Base-by-base conservation (phyloP, 2,113 vertebrate species). In the Anhinga rufa region DNA sequence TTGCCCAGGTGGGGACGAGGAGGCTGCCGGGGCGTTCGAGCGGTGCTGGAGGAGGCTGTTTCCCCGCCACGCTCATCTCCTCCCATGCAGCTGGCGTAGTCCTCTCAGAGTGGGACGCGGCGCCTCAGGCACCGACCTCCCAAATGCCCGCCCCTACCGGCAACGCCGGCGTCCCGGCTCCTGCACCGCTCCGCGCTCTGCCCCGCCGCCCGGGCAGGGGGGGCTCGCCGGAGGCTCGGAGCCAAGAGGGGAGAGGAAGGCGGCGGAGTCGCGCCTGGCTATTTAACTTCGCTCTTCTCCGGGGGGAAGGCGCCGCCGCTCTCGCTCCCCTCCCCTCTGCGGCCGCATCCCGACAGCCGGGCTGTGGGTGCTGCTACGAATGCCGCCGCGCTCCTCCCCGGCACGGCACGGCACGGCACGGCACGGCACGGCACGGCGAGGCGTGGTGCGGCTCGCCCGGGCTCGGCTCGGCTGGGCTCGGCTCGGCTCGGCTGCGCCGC, bases 21-120 rank as follows among this genome's bases (percentile, higher is more conserved):
- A 99, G 98, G 97, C 98, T 98, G 98, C 97, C 98, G 61, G 98
- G 98, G 97, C 98, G 98, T 97, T 98, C 98, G 86, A 97, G 97
- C 97, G 98, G 98, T 97, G 98, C 98, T 88, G 98, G 97, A 87
- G 82, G 89, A 42, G 98, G 96, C 90, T 97, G 97, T 90, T 98
- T 98, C 98, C 98, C 98, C 95, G 98, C 93, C 97, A 98, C 98
- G 94, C 98, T 99, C 99, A 99, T 99, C 93, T 98, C 98, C 98
- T 98, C 98, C 98, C 98, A 97, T 98, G 90, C 95, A 98, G 98
- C 95, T 96, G 95, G 91, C 95, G 96, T 80, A 55, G 80, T 97
- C 95, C 97, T 97, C 95, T 96, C 95, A 48, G 97, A 97, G 92
- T 93, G 51, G 94, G 97, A 97, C 97, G 97, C 96, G 95, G 93